A percentile compares a stretch with the other conserved stretches of the same genome.
These are phyloP conservation scores for Spodoptera picta DNA, from an alignment of 2,888 invertebrate species.

Conservation along the genomic window DNA sequence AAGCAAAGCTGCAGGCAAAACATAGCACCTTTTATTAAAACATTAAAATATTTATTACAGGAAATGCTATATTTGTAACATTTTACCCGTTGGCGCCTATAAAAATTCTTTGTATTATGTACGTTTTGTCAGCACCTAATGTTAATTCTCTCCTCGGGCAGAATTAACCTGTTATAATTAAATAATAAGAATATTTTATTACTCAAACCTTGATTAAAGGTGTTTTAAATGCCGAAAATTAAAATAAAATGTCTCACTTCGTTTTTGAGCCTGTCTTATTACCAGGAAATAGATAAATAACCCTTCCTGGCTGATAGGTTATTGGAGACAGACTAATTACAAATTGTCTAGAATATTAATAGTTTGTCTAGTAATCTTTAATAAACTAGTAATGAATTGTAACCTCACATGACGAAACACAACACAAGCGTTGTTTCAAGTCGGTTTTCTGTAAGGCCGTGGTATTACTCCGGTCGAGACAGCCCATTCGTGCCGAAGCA, in stretches of 20 bases:
- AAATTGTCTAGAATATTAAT: too few relatives aligned
- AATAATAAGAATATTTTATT: not conserved
- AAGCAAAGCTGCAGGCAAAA: too few relatives aligned
- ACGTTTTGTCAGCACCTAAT: not conserved
- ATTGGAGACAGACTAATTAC: too few relatives aligned
- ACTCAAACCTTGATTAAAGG: constrained; percentile 18
- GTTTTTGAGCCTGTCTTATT: not conserved
- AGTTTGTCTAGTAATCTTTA: too few relatives aligned
- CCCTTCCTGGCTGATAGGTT: too few relatives aligned
- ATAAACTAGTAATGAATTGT: too few relatives aligned
- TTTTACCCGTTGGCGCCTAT: constrained; percentile 28
- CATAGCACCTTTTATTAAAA: not conserved
- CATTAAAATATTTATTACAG: constrained; percentile 18
- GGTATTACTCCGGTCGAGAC: too few relatives aligned
- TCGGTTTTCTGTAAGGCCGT: too few relatives aligned
- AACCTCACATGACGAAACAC: too few relatives aligned
- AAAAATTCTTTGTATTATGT: constrained; percentile 15
- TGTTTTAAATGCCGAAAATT: constrained; percentile 7
- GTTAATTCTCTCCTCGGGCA: constrained; percentile 16
- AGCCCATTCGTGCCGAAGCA: too few relatives aligned
- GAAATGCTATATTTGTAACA: constrained; percentile 24
- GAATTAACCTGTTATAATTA: constrained; percentile 9
- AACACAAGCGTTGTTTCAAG: too few relatives aligned
- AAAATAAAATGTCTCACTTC: not conserved
- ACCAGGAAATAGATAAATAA: too few relatives aligned